Evolutionary conservation across 2,888 invertebrate genomes (phyloP).

Genomic region (Formica aserva): DNA sequence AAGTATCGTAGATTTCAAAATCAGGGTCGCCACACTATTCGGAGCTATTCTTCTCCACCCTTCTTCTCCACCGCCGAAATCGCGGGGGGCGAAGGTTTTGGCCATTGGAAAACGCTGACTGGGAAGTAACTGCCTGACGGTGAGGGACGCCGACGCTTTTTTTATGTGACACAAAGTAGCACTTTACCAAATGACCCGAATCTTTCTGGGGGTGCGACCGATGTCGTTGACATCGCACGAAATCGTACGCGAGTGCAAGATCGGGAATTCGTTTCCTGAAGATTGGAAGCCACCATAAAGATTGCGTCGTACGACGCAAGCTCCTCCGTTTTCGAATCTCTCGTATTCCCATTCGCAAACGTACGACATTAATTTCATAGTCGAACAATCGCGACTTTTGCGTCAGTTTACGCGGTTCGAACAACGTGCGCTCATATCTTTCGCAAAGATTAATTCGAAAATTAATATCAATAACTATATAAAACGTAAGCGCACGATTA

Average conservation of each 20-base stretch:
- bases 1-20: constrained; percentile 3
- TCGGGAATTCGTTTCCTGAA: constrained; percentile 63
- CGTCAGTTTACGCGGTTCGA: neutral
- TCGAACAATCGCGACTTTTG: constrained; percentile 36
- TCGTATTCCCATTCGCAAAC: constrained; percentile 55
- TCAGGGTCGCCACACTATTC: neutral
- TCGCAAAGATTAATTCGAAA: neutral
- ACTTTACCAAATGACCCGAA: constrained; percentile 86
- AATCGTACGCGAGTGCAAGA: constrained; percentile 63
- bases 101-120: constrained; percentile 81
- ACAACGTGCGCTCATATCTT: neutral
- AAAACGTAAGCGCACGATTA: neutral
- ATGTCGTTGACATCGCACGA: constrained; percentile 67
- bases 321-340: neutral
- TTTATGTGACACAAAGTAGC: constrained; percentile 85
- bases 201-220: constrained; percentile 79
- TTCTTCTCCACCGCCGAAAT: neutral
- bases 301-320: constrained; percentile 54
- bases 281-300: constrained; percentile 59
- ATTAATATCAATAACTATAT: neutral
- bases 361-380: constrained; percentile 73
- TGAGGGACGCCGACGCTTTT: constrained; percentile 81
- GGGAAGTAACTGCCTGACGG: constrained; percentile 76
- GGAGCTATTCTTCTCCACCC: constrained; percentile 21
- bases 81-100: constrained; percentile 38